Evolutionary conservation across 1,140 invertebrate species (phyloP), one percentile per base, ranked within the genome.

Genomic region (Homalodisca vitripennis): DNA sequence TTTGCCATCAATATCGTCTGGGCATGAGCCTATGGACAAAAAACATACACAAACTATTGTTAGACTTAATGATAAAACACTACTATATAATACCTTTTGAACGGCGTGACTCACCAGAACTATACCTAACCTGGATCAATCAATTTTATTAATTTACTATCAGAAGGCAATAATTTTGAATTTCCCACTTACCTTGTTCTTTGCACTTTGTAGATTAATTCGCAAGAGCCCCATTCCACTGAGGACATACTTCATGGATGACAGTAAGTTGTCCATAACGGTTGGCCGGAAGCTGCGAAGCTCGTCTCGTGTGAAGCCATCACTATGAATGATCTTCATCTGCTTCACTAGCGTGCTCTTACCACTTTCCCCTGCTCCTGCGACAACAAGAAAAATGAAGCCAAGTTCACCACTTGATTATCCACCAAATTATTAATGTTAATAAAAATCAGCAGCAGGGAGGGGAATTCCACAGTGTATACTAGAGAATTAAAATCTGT

Each of bases 271-370:
- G 73, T 88, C 86, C 67, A 88, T 75, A 30, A 88, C 85, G 26
- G 86, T 87, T 14, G 86, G 85, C 75, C 86, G 79, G 70, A 86
- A 88, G 65, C 83, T 87, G 77, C 79, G 84, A 75, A 84, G 79
- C 80, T 92, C 89, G 69, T 88, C 85, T 71, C 81, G 79, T 31
- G 86, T 87, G 76, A 90, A 92, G 29, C 89, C 89, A 78, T 88
- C 87, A 71, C 89, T 87, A 77, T 92, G 88, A 70, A 92, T 91
- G 73, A 92, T 91, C 82, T 88, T 88, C 86, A 89, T 88, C 76
- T 89, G 88, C 78, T 89, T 89, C 1, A 89, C 87, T 75, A 89
- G 79, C 30, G 88, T 89, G 77, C 86, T 88, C 78, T 89, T 89
- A 6, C 88, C 88, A 74, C 86, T 88, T 75, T 89, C 87, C 32